Evolutionary conservation across 1,140 invertebrate species (phyloP), one percentile per base, ranked within the genome.

Genomic region (Rhopalosiphum padi): DNA sequence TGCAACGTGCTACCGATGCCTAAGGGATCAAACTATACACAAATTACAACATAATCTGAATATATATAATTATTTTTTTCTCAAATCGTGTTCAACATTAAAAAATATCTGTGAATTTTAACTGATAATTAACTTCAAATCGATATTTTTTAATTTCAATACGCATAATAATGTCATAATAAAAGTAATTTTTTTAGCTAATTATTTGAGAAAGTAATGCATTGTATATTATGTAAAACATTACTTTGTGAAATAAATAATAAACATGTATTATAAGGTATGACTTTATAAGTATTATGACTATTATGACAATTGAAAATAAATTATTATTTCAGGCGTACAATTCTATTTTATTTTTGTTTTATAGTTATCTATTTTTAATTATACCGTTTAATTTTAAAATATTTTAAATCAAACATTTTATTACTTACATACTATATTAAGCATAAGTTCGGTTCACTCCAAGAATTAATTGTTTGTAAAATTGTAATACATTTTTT

Each of bases 21-120:
- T 23, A 21, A 15, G 8, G 48, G n/a, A 89, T 90, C 88, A 23
- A 41, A 85, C 83, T 30, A 85, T 23, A 51, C 48, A 77, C n/a
- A 68, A 77, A 77, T 77, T n/a, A 77, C 30, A 77, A n/a, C n/a
- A n/a, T n/a, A 77, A 77, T n/a, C 30, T 77, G 60, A 77, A 77
- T n/a, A n/a, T n/a, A n/a, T n/a, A 77, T 35, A 77, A 77, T 18
- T 35, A n/a, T n/a, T n/a, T 77, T 77, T n/a, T 35, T 21, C 15
- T 77, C 60, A 6, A 77, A 35, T 15, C n/a, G 30, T 68, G 15
- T 68, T 68, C 60, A 6, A 77, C 15, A 77, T n/a, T 77, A 77
- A 77, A 77, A 77, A 77, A 18, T 77, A 77, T 77, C 15, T 77
- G 60, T n/a, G 4, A 2, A 77, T n/a, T 77, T 77, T n/a, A n/a